Evolutionary conservation across 2,888 invertebrate species (phyloP), one percentile per base, ranked within the genome.

Genomic region (Mycogona germanica): DNA sequence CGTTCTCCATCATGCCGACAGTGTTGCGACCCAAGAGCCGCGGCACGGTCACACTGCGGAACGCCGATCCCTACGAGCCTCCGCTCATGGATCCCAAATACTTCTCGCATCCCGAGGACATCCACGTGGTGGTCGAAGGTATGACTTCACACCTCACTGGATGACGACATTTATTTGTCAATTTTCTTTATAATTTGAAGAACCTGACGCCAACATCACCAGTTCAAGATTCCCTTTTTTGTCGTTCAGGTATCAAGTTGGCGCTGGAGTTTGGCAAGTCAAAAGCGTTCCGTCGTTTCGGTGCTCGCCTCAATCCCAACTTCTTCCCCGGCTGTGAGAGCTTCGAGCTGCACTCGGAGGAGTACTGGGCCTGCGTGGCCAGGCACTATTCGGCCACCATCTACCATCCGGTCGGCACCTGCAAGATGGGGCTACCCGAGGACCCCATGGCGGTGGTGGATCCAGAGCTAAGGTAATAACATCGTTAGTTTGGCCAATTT

Each of bases 61-160:
- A 82, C 56, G 79, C 79, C 0, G 86, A 92, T 70, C 95, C 96
- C 0, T 84, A 84, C 61, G 82, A 87, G 48, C 82, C 83, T 64
- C 95, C 96, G 0, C 67, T 84, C 28, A 88, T 97, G 67, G 81
- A 96, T 68, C 87, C 96, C 2, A 89, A 93, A 65, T 97, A 97
- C 67, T 84, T 93, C 62, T 81, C 82, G 57, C 81, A 91, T 68
- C 81, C 84, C 0, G 67, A 76, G 55, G 89, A 85, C 67, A 82
- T 86, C 0, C 78, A 81, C 52, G 80, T 81, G 0, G 72, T 91
- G n/a, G 84, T 89, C 0, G 89, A 89, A 69, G 88, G 65, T 65
- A 55, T 55, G 48, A 48, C 44, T 19, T 12, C 40, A n/a, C n/a
- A n/a, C n/a, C n/a, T n/a, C n/a, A n/a, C n/a, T n/a, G n/a, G n/a